Evolutionary conservation across 2,888 invertebrate genomes (phyloP).

Genomic region (Alviniconcha strummeri): DNA sequence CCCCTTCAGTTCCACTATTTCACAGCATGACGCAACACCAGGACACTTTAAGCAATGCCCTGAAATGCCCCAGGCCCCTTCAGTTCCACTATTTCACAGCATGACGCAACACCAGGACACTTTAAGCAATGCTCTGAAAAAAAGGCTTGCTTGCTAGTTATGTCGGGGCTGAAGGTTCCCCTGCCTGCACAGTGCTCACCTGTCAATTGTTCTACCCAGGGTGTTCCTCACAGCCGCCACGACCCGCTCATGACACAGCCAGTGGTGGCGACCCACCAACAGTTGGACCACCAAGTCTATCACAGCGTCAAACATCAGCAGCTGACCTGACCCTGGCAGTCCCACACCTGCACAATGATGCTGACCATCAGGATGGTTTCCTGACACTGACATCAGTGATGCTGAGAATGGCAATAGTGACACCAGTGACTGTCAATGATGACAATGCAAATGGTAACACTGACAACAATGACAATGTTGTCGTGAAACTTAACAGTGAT

Average conservation of each 20-base stretch:
- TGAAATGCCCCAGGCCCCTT: too few species aligned
- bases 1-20: too few species aligned
- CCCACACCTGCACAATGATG: neutral
- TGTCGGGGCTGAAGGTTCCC: too few species aligned
- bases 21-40: too few species aligned
- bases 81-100: too few species aligned
- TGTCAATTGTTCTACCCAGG: conserved; percentile 57
- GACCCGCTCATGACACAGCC: conserved; percentile 60
- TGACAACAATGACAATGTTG: too few species aligned
- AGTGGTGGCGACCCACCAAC: conserved; percentile 55
- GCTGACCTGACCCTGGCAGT: conserved; percentile 6
- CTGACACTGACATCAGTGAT: neutral
- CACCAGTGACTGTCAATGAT: neutral
- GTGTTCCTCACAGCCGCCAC: conserved; percentile 49
- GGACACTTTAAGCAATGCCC: too few species aligned
- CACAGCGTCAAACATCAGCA: conserved; percentile 48
- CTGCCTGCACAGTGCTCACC: conserved; percentile 39
- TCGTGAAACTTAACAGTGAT: too few species aligned
- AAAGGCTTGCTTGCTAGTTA: too few species aligned
- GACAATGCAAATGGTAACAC: too few species aligned
- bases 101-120: too few species aligned
- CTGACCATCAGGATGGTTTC: neutral
- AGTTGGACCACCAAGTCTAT: conserved; percentile 58
- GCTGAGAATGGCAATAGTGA: neutral
- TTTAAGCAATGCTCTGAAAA: too few species aligned